phyloP scores from a whole-genome alignment of 1,140 invertebrate species.

The Agraylea sexmaculata region DNA sequence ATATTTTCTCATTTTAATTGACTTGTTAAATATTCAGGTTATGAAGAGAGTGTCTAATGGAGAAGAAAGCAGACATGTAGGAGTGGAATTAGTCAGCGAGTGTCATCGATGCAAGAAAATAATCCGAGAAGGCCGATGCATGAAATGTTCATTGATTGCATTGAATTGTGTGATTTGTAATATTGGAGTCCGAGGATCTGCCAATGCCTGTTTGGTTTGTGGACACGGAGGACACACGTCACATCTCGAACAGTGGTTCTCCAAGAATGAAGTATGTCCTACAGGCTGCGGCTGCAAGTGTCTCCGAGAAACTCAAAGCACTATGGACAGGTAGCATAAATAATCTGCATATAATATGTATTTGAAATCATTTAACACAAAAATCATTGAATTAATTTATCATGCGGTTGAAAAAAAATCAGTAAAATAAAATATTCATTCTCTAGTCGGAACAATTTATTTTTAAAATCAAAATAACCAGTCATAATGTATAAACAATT shows the following conservation, averaged over 20 bases:
- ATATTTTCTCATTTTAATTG: constrained; percentile 8
- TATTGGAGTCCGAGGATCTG: constrained; percentile 70
- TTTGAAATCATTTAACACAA: not conserved
- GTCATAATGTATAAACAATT: too few relatives aligned
- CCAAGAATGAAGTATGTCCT: constrained; percentile 40
- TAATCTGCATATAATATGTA: not conserved
- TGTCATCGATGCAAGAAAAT: constrained; percentile 57
- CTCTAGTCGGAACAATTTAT: too few relatives aligned
- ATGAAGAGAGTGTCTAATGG: constrained; percentile 58
- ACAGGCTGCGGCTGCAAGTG: constrained; percentile 86
- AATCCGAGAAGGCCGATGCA: constrained; percentile 46
- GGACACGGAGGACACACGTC: constrained; percentile 83
- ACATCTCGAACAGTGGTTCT: constrained; percentile 66
- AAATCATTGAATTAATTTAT: too few relatives aligned
- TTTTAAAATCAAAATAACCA: too few relatives aligned
- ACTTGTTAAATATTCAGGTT: constrained; percentile 43
- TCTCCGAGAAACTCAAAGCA: constrained; percentile 45
- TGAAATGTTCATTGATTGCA: constrained; percentile 55
- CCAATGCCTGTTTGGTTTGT: constrained; percentile 73
- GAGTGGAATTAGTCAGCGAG: constrained; percentile 64
- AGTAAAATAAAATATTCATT: too few relatives aligned
- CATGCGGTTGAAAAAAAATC: too few relatives aligned
- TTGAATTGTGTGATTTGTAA: constrained; percentile 76
- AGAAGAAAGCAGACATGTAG: constrained; percentile 43
- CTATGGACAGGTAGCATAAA: constrained; percentile 28